Conservation (phyloP, 2,113 vertebrate species). For the Indicator indicator region DNA sequence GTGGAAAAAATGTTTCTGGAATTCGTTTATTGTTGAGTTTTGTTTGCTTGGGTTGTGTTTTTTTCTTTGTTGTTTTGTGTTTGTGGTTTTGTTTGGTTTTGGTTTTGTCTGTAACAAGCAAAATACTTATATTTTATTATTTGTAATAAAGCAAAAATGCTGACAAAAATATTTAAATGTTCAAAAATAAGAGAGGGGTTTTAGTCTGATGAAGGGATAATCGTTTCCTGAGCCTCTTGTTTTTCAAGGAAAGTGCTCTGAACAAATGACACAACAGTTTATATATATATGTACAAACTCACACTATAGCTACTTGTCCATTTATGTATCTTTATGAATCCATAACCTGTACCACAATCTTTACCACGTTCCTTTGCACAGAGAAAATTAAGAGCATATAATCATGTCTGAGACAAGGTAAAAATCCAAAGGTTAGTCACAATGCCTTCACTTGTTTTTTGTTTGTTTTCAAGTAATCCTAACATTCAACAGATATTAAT, state of each 20-base stretch:
- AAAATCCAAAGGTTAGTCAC: not conserved
- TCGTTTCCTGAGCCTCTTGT: not conserved
- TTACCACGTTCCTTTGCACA: not conserved
- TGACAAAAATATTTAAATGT: not conserved
- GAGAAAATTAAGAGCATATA: not conserved
- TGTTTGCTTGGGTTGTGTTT: not conserved
- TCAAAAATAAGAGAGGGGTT: not conserved
- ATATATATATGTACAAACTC: accelerated
- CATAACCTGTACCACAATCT: accelerated
- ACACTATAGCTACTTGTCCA: not conserved
- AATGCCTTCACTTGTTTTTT: accelerated
- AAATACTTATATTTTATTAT: not conserved
- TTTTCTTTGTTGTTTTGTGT: no score
- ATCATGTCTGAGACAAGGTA: not conserved
- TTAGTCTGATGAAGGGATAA: not conserved
- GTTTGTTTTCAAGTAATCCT: no score
- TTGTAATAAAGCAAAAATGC: not conserved
- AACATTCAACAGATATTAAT: not conserved
- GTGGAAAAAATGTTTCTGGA: not conserved
- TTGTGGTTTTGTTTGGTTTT: no score
- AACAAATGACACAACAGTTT: not conserved
- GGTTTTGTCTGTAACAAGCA: not conserved
- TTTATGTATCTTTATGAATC: not conserved
- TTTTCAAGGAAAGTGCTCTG: not conserved
- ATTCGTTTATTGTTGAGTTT: accelerated